These are phyloP conservation scores for Pseudococcus jackbeardsleyi DNA, from an alignment of 2,888 invertebrate species.

Conservation along the genomic window DNA sequence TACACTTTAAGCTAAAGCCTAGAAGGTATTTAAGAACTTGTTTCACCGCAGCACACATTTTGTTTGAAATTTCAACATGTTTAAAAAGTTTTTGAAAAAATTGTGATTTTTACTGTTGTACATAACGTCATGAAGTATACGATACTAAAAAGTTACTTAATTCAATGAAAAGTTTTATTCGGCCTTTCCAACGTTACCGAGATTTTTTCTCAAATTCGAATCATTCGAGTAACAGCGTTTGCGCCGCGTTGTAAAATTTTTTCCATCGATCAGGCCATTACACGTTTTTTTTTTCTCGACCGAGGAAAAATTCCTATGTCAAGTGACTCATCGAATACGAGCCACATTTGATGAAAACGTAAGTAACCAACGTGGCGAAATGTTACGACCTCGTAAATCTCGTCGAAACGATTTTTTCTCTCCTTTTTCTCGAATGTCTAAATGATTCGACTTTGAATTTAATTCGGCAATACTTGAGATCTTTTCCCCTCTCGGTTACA, in stretches of 20 bases:
- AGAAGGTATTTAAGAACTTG: constrained; percentile 4
- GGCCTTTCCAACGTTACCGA: not conserved
- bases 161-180: not conserved
- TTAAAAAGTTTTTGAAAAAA: constrained; percentile 7
- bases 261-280: not conserved
- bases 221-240: constrained; percentile 16
- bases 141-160: not conserved
- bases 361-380: constrained; percentile 5
- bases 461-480: constrained; percentile 45
- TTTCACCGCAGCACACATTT: not conserved
- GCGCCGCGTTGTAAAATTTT: not conserved
- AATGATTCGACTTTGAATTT: constrained; percentile 53
- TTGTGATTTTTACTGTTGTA: not conserved
- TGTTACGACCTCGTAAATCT: constrained; percentile 50
- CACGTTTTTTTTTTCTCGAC: not conserved
- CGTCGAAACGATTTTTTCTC: not conserved
- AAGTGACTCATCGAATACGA: not conserved
- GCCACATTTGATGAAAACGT: not conserved
- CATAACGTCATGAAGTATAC: not conserved
- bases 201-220: not conserved
- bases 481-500: constrained; percentile 26
- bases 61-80: not conserved
- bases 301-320: not conserved
- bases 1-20: not conserved
- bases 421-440: constrained; percentile 20